Evolutionary conservation across 2,888 invertebrate genomes (phyloP), one percentile per base, ranked within the genome.

Genomic region (Phytoseiulus persimilis): DNA sequence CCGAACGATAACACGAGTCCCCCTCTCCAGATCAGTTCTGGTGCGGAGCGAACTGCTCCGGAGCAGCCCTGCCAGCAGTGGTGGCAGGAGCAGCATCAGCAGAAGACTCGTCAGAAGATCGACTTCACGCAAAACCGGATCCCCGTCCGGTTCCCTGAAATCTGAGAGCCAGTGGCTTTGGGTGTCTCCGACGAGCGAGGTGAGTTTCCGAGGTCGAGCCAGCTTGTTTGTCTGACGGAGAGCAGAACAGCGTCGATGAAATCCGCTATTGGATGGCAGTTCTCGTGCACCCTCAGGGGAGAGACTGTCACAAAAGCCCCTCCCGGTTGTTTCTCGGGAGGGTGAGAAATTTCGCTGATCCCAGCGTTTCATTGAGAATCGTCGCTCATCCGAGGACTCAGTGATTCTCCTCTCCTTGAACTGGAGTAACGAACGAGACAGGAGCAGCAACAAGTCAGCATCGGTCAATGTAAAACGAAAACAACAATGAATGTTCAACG

Each of bases 21-120:
- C 65, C 65, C 65, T 65, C 65, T 65, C 65, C 65, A 65, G 65
- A 65, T 65, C 65, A 65, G 65, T 14, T 28, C 65, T 65, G 65
- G 65, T 65, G 65, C 65, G 65, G 65, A 65, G 65, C 65, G 65
- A 65, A 65, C 65, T 39, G 39, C 39, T 39, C 39, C 39, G 65
- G 28, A 65, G 28, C 65, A 65, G 65, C 65, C 65, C 65, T 65
- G 65, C 65, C 65, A 65, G 65, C 65, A 65, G 65, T 65, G 65
- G 65, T 65, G 65, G 65, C 65, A 65, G 65, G 65, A 65, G 65
- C 65, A 14, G 65, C 65, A 65, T 65, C 65, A 65, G 65, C 65
- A 65, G 65, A 65, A 65, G 65, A 65, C 65, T 65, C 65, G 65
- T 65, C 65, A 65, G 65, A 65, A 65, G 65, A 65, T 65, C 65